Evolutionary conservation across 2,113 vertebrate genomes (phyloP).

Genomic region (Amphilophus citrinellus): DNA sequence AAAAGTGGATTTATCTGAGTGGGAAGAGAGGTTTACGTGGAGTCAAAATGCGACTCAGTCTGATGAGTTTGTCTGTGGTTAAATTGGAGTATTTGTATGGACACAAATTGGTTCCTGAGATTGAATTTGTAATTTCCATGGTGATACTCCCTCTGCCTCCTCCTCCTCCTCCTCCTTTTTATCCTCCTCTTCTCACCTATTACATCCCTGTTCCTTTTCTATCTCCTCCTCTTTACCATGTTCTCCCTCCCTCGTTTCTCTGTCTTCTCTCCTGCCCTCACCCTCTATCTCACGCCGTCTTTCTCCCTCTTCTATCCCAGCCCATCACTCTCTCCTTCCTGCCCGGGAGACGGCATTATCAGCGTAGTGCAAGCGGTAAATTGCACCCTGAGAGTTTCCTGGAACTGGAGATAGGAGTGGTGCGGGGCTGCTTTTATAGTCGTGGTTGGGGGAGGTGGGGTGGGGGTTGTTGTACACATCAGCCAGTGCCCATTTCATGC

Average conservation of each 20-base stretch:
- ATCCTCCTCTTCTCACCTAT: conserved; percentile 15
- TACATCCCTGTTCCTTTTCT: conserved; percentile 28
- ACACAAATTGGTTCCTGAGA: conserved; percentile 47
- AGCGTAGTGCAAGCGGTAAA: conserved; percentile 69
- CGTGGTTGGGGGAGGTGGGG: conserved; percentile 48
- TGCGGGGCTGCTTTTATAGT: conserved; percentile 29
- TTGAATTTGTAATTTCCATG: conserved; percentile 62
- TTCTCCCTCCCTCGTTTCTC: conserved; percentile 36
- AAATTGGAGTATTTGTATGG: conserved; percentile 37
- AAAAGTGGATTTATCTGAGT: conserved; percentile 39
- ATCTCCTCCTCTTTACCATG: conserved; percentile 21
- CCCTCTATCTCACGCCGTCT: conserved; percentile 38
- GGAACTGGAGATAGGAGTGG: conserved; percentile 82
- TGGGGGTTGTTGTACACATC: conserved; percentile 83
- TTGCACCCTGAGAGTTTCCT: conserved; percentile 78
- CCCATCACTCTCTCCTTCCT: conserved; percentile 61
- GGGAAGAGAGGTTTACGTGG: conserved; percentile 9
- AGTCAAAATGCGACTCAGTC: conserved; percentile 32
- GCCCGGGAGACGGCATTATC: conserved; percentile 73
- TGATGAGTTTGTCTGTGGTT: conserved; percentile 28
- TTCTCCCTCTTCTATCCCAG: conserved; percentile 49
- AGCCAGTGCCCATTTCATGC: conserved; percentile 45
- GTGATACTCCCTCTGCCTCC: conserved; percentile 31
- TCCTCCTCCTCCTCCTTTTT: background rate
- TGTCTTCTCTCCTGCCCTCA: background rate